Evolutionary conservation across 2,797 vertebrate species (phyloP).

Genomic region (Hybognathus amarus): DNA sequence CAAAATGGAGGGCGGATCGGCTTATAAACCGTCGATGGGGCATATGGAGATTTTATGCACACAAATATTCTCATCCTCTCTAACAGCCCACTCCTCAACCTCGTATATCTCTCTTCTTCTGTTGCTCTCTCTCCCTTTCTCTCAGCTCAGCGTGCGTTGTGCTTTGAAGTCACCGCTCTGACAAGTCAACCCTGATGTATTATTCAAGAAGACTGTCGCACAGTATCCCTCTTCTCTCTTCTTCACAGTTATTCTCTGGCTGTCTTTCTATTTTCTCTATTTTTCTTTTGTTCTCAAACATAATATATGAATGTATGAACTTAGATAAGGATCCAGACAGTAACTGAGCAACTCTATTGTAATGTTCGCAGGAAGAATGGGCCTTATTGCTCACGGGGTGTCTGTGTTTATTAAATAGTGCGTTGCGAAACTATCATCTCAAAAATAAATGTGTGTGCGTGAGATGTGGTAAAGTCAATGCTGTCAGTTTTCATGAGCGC

Average conservation of each 20-base stretch:
- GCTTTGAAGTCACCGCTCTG: slow-evolving; percentile 72
- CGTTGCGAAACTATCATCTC: slow-evolving; percentile 29
- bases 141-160: slow-evolving; percentile 68
- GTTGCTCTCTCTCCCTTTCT: slow-evolving; percentile 54
- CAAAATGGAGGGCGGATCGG: slow-evolving; percentile 44
- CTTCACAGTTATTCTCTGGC: slow-evolving; percentile 48
- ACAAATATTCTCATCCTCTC: slow-evolving; percentile 52
- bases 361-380: slow-evolving; percentile 34
- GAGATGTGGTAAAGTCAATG: slow-evolving; percentile 28
- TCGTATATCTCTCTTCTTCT: slow-evolving; percentile 45
- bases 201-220: slow-evolving; percentile 76
- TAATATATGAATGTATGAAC: slow-evolving; percentile 53
- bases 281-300: slow-evolving; percentile 51
- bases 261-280: slow-evolving; percentile 50
- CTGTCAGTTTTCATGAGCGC: slow-evolving; percentile 23
- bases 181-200: slow-evolving; percentile 79
- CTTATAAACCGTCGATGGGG: slow-evolving; percentile 36
- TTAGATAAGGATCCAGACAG: slow-evolving; percentile 38
- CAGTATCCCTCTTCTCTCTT: slow-evolving; percentile 61
- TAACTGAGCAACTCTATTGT: slow-evolving; percentile 23
- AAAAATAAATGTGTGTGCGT: slow-evolving; percentile 26
- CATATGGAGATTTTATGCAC: slow-evolving; percentile 56
- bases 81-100: slow-evolving; percentile 46
- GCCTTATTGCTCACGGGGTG: slow-evolving; percentile 25
- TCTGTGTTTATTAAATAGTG: slow-evolving; percentile 27